Evolutionary conservation across 2,797 vertebrate species (phyloP).

Genomic region (Arremon brunneinucha): DNA sequence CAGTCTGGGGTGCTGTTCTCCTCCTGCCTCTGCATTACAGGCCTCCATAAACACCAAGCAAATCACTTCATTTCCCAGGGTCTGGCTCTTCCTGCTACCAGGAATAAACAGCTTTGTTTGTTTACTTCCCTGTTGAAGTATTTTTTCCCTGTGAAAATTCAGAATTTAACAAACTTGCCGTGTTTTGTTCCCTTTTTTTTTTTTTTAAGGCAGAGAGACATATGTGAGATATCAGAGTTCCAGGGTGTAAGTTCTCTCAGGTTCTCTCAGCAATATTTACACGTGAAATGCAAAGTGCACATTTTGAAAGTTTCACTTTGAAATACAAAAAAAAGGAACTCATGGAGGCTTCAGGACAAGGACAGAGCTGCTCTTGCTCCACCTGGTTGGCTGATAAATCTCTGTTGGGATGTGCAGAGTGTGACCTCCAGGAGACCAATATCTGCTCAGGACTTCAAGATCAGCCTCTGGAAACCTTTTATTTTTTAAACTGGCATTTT

Average conservation of each 20-base stretch:
- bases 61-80: neutral
- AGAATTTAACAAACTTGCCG: neutral
- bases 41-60: neutral
- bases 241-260: neutral
- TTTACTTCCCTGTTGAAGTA: neutral
- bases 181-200: neutral
- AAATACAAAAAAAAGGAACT: neutral
- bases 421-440: neutral
- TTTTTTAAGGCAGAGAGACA: neutral
- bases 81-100: neutral
- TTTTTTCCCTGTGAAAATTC: neutral
- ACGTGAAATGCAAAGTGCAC: neutral
- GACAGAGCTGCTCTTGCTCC: neutral
- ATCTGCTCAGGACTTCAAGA: neutral
- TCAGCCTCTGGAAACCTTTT: neutral
- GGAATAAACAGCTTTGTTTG: neutral
- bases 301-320: neutral
- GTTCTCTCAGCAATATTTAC: neutral
- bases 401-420: neutral
- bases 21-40: neutral
- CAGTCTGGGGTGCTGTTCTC: neutral
- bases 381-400: neutral
- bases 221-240: neutral
- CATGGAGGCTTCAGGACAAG: fast-evolving
- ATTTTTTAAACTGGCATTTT: neutral